A percentile compares a stretch with the other conserved stretches of the same genome.
These are phyloP conservation scores for Aphidius ervi DNA, from an alignment of 1,140 invertebrate species.

Conservation along the genomic window DNA sequence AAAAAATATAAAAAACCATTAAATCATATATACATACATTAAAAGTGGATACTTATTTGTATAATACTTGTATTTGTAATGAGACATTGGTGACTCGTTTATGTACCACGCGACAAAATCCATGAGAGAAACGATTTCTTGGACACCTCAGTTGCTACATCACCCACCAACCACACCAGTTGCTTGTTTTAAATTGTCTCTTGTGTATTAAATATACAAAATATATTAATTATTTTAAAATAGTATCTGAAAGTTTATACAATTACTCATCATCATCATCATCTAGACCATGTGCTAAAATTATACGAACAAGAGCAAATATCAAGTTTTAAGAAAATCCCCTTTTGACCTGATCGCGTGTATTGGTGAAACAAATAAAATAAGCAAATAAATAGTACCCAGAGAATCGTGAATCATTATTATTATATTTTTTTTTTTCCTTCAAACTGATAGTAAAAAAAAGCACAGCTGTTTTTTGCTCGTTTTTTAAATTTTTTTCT, in stretches of 20 bases:
- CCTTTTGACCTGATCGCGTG: conserved; percentile 23
- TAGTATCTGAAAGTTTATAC: background rate
- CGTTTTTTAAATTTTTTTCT: conserved; percentile 5
- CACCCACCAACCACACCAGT: background rate
- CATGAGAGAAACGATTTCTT: conserved; percentile 3
- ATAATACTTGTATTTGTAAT: too few relatives aligned
- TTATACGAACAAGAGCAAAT: background rate
- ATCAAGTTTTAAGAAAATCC: background rate
- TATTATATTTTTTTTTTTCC: background rate
- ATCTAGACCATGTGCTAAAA: too few relatives aligned
- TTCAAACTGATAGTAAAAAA: too few relatives aligned
- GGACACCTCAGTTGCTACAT: conserved; percentile 11
- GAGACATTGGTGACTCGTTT: background rate
- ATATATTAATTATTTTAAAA: background rate
- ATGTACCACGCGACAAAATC: conserved; percentile 1
- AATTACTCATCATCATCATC: too few relatives aligned
- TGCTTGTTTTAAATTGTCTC: too few relatives aligned
- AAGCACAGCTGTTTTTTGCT: background rate
- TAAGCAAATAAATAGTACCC: too few relatives aligned
- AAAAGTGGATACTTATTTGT: too few relatives aligned
- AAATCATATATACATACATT: conserved; percentile 1
- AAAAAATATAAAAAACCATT: background rate
- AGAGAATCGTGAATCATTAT: background rate
- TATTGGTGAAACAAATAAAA: conserved; percentile 8
- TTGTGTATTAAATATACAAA: too few relatives aligned